Percentiles rank a stretch among this genome's conserved stretches.
phyloP scores from a whole-genome alignment of 2,888 invertebrate genomes.

The Eutolmus rufibarbis region DNA sequence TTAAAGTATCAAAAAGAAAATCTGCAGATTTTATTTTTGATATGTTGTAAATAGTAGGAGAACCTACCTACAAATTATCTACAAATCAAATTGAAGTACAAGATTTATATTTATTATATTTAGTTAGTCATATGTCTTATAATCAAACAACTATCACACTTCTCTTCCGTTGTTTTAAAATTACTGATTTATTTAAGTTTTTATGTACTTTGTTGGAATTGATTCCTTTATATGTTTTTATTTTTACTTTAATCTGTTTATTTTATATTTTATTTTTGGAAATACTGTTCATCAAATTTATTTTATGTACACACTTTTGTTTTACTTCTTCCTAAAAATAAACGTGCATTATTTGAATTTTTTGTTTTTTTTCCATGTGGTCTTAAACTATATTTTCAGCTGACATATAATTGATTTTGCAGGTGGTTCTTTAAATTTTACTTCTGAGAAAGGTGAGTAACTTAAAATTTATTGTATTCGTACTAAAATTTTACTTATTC shows the following conservation, averaged over 20 bases:
- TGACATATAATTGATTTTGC: neutral
- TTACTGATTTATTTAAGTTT: neutral
- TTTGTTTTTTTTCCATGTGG: neutral
- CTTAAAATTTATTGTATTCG: neutral
- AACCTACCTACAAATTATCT: neutral
- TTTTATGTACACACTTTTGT: neutral
- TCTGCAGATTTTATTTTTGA: neutral
- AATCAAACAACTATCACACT: neutral
- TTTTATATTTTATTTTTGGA: neutral
- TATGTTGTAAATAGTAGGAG: neutral
- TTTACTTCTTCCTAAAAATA: conserved; percentile 7
- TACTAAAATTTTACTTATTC: neutral
- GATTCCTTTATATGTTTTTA: neutral
- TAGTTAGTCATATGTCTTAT: neutral
- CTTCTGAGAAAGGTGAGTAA: neutral
- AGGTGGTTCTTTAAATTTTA: neutral
- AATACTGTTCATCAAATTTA: neutral
- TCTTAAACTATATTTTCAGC: neutral
- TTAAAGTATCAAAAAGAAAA: neutral
- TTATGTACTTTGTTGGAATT: neutral
- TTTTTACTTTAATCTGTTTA: neutral
- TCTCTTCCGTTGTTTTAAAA: neutral
- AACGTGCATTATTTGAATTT: neutral
- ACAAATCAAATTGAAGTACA: conserved; percentile 24
- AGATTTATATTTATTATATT: conserved; percentile 31